These are phyloP conservation scores for Rattus norvegicus DNA, from an alignment of 2,113 vertebrate species.

Conservation along the genomic window DNA sequence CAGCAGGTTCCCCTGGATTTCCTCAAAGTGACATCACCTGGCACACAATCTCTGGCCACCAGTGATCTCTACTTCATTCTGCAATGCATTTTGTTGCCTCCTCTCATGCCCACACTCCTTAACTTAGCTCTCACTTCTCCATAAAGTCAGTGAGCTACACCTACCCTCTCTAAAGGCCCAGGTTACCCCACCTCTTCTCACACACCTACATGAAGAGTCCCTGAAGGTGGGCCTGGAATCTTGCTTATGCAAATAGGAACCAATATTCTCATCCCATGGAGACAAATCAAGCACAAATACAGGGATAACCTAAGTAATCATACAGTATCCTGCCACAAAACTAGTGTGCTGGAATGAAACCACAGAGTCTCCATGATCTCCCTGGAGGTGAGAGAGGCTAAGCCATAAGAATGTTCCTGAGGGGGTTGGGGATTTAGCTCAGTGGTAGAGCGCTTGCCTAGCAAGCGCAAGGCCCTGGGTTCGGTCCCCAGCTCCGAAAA, in stretches of 20 bases:
- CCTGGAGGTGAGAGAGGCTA: not conserved
- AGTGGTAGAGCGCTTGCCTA: too few relatives aligned
- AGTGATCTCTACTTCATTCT: not conserved
- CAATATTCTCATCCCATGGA: not conserved
- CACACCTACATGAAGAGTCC: not conserved
- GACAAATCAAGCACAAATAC: not conserved
- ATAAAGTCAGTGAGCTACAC: not conserved
- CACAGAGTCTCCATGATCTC: not conserved
- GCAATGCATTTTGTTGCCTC: accelerated
- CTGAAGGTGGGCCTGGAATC: not conserved
- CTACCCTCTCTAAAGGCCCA: not conserved
- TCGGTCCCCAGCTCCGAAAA: too few relatives aligned
- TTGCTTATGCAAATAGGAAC: not conserved
- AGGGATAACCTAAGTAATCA: not conserved
- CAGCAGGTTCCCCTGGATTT: not conserved
- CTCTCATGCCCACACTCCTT: not conserved
- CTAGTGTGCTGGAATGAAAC: not conserved
- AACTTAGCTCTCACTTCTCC: not conserved
- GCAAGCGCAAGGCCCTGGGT: too few relatives aligned
- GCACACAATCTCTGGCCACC: not conserved
- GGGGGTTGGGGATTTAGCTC: too few relatives aligned
- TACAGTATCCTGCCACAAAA: not conserved
- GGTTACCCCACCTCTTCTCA: not conserved
- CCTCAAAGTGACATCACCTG: not conserved
- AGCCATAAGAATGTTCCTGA: not conserved